Conservation (phyloP, 1,140 invertebrate species). For the Charaxes varanes region DNA sequence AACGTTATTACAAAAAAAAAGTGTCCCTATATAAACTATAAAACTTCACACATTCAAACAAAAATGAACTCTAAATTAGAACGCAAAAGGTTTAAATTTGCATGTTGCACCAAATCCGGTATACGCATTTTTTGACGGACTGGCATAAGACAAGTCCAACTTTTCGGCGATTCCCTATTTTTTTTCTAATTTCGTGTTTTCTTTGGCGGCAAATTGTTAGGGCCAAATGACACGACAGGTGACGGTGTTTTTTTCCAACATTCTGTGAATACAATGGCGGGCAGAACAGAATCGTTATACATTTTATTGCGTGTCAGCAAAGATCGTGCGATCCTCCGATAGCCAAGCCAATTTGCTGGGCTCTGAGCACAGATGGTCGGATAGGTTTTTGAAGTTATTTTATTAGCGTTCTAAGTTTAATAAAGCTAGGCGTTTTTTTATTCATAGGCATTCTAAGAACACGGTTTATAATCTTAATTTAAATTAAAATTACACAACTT, state of each 20-base stretch:
- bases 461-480: too few relatives aligned
- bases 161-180: constrained; percentile 50
- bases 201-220: constrained; percentile 67
- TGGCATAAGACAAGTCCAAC: constrained; percentile 47
- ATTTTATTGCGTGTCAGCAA: constrained; percentile 62
- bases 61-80: constrained; percentile 16
- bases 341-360: constrained; percentile 53
- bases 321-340: constrained; percentile 42
- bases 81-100: constrained; percentile 13
- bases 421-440: too few relatives aligned
- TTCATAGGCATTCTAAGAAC: constrained; percentile 4
- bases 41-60: constrained; percentile 31
- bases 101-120: not conserved
- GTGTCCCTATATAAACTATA: not conserved
- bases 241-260: constrained; percentile 48
- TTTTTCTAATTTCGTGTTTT: constrained; percentile 62
- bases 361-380: constrained; percentile 51
- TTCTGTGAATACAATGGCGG: constrained; percentile 29
- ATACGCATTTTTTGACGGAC: constrained; percentile 29
- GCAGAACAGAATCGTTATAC: constrained; percentile 58
- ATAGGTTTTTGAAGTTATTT: constrained; percentile 27
- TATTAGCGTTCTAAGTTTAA: too few relatives aligned
- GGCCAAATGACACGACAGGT: constrained; percentile 72
- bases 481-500: too few relatives aligned
- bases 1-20: constrained; percentile 42